Conservation (phyloP, 2,888 invertebrate species). For the Aelia acuminata region DNA sequence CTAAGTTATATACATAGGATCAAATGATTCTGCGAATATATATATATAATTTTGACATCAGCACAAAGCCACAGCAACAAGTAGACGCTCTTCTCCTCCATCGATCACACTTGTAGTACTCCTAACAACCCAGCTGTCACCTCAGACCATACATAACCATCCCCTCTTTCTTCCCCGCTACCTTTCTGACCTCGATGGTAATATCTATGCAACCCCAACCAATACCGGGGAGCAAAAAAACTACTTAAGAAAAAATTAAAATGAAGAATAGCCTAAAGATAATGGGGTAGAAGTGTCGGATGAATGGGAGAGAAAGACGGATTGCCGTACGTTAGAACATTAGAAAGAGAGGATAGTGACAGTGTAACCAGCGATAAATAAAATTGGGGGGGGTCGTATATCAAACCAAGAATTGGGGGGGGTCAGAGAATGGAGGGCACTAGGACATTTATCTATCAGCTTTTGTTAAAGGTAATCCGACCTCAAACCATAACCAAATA, state of each 20-base stretch:
- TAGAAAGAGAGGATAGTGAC: not conserved
- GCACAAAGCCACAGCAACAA: not conserved
- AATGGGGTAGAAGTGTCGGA: slow-evolving; percentile 24
- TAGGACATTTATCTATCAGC: slow-evolving; percentile 28
- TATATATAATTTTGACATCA: not conserved
- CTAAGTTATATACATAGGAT: too few species aligned
- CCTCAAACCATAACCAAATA: slow-evolving; percentile 29
- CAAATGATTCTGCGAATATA: too few species aligned
- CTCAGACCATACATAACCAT: not conserved
- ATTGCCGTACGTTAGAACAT: slow-evolving; percentile 30
- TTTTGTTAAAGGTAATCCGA: not conserved
- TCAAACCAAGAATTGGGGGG: not conserved
- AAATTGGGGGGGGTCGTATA: slow-evolving; percentile 11
- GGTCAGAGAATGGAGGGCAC: not conserved
- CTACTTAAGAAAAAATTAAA: slow-evolving; percentile 50
- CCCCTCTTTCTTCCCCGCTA: not conserved
- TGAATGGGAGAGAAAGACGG: slow-evolving; percentile 20
- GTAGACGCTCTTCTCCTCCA: not conserved
- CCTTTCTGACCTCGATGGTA: slow-evolving; percentile 19
- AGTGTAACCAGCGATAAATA: slow-evolving; percentile 47
- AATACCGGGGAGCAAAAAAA: not conserved
- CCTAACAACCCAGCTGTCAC: slow-evolving; percentile 28
- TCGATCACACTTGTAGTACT: not conserved
- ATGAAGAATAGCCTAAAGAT: slow-evolving; percentile 21
- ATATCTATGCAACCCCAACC: not conserved